Evolutionary conservation across 2,113 vertebrate genomes (phyloP), one percentile per base, ranked within the genome.

Genomic region (Psittacus erithacus): DNA sequence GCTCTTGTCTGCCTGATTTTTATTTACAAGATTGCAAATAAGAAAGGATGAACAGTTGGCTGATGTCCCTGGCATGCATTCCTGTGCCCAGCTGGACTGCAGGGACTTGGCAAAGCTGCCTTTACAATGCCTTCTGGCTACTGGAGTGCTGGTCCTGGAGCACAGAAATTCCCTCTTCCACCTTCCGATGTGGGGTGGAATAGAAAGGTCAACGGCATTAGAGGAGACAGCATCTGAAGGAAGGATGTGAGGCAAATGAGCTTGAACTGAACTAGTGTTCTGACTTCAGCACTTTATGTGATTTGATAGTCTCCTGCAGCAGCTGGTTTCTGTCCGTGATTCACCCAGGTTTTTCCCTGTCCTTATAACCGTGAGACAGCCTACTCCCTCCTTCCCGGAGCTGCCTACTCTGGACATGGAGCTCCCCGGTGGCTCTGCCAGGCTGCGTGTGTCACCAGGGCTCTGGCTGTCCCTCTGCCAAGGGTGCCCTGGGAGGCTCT

Each of bases 11-110:
- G 93, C 7, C 62, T 75, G 70, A 39, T 43, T 76, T 88, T 90
- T 73, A 76, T 88, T 93, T 92, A 94, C 92, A 76, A 33, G 39
- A 52, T 25, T 50, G 82, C 57, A 93, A 85, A 90, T 52, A 52
- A 82, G 57, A 44, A 41, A 90, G 90, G 88, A 80, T 0, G 63
- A 90, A 8, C 52, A 43, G 82, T 68, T 97, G 95, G 85, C 92
- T 55, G 47, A 3, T 60, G 82, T 79, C 92, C 90, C 92, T 95
- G 85, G 82, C 92, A 1, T 1, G 43, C 8, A 0, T 67, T 67
- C 28, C 82, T 4, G 62, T 82, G 82, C 93, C 88, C 87, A 75
- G 93, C 82, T 82, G 92, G 77, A 4, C 90, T 49, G 84, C 81
- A 16, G 89, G 76, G 65, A 35, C 74, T 76, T 55, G 85, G 82